Evolutionary conservation across 2,113 vertebrate species (phyloP), one percentile per base, ranked within the genome.

Genomic region (Dipodomys ordii): DNA sequence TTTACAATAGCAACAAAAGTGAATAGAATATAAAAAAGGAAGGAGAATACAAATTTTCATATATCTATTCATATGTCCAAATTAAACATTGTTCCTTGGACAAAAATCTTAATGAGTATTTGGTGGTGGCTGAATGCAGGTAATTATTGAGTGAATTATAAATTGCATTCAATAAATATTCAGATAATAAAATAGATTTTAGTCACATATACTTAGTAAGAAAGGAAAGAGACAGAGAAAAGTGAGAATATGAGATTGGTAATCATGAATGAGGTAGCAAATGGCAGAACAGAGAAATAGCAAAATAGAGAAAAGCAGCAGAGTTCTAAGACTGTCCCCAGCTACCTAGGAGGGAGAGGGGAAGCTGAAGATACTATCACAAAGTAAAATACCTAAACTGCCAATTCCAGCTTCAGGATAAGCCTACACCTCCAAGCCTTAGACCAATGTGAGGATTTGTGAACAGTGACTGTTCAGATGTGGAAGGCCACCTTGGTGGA

Each of bases 201-300:
- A 85, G 30, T 83, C 88, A 74, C 83, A 25, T 5, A 72, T 12
- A 74, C 13, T 28, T 46, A 79, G 18, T 23, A 44, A 90, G 10
- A 81, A 88, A 57, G 25, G 4, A 85, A 89, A 85, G 22, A 72
- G 49, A 77, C 39, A 94, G 28, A 78, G 65, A 72, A 65, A 65
- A 39, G 2, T 46, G 60, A 69, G 77, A 60, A 44, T 49, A 44
- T 82, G 32, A 27, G 35, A 60, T 39, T 6, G 79, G 20, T n/a
- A 39, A 16, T 15, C 53, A 57, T 57, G 53, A 57, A 57, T 2
- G 53, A 57, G 53, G 49, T 49, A 49, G 49, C 49, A 49, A 12
- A 57, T 57, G 53, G 53, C 15, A 57, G 53, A 57, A 57, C 53
- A 83, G 12, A 62, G 69, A 87, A 32, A 49, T 22, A 64, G 3